phyloP scores from a whole-genome alignment of 1,140 invertebrate genomes.

The Euglossa dilemma region DNA sequence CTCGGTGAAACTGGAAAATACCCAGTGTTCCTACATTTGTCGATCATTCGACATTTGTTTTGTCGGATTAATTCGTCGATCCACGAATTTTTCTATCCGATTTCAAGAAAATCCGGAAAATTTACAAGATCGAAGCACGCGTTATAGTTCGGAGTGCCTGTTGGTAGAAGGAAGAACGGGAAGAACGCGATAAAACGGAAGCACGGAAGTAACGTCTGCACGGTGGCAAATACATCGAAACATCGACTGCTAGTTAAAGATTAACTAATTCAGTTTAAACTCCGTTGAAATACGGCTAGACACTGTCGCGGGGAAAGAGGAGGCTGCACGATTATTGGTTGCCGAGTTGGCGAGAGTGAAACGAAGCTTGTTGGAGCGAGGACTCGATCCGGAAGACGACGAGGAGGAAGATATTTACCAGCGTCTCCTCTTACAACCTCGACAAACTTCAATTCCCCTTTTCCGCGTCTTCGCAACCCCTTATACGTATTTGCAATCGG shows the following conservation, averaged over 20 bases:
- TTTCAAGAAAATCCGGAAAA: too few species aligned
- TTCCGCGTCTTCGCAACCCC: conserved; percentile 57
- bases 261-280: conserved; percentile 19
- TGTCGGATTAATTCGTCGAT: too few species aligned
- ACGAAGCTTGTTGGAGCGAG: conserved; percentile 46
- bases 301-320: background rate
- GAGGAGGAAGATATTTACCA: conserved; percentile 69
- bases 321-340: conserved; percentile 46
- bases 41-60: too few species aligned
- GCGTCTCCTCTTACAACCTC: conserved; percentile 71
- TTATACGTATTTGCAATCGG: conserved; percentile 69
- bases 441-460: conserved; percentile 71
- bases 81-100: background rate
- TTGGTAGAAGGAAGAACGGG: too few species aligned
- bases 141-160: too few species aligned
- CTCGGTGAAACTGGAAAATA: too few species aligned
- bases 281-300: background rate
- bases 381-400: conserved; percentile 41
- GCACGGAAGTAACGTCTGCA: too few species aligned
- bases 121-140: too few species aligned
- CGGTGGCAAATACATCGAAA: too few species aligned
- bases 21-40: too few species aligned
- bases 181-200: too few species aligned
- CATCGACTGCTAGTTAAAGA: background rate
- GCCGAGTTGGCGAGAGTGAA: conserved; percentile 31